These are phyloP conservation scores for Tichodroma muraria DNA, from an alignment of 2,113 vertebrate genomes.

Conservation along the genomic window DNA sequence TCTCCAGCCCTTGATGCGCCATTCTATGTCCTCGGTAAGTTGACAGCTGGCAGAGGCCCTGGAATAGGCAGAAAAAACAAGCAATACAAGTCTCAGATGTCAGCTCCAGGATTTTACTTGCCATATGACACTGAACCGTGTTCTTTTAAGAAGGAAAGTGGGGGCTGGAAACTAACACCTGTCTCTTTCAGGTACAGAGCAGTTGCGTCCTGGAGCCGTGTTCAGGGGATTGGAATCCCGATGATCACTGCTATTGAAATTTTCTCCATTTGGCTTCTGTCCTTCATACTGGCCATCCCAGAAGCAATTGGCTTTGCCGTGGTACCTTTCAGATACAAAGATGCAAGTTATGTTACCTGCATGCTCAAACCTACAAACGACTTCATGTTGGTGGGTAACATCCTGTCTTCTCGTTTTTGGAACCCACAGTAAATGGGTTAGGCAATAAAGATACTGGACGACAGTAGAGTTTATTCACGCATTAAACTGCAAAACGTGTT, in stretches of 20 bases:
- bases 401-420: background rate
- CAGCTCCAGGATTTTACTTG: background rate
- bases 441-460: background rate
- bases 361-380: conserved; percentile 76
- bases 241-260: conserved; percentile 91
- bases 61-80: background rate
- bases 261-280: conserved; percentile 88
- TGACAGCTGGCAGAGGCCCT: background rate
- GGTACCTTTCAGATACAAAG: conserved; percentile 72
- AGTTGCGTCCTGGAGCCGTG: conserved; percentile 95
- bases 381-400: conserved; percentile 79
- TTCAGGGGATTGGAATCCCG: conserved; percentile 94
- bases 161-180: background rate
- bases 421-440: background rate
- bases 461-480: background rate
- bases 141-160: background rate
- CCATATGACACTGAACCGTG: background rate
- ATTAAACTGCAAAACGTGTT: background rate
- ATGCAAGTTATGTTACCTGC: conserved; percentile 73
- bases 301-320: conserved; percentile 89
- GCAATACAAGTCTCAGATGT: background rate
- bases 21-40: background rate
- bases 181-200: conserved; percentile 84
- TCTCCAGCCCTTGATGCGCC: background rate
- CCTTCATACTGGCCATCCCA: conserved; percentile 87